Percentiles rank a stretch among this genome's conserved stretches.
Conservation (phyloP, 2,113 vertebrate species). For the Tenebrosternarchus preto region DNA sequence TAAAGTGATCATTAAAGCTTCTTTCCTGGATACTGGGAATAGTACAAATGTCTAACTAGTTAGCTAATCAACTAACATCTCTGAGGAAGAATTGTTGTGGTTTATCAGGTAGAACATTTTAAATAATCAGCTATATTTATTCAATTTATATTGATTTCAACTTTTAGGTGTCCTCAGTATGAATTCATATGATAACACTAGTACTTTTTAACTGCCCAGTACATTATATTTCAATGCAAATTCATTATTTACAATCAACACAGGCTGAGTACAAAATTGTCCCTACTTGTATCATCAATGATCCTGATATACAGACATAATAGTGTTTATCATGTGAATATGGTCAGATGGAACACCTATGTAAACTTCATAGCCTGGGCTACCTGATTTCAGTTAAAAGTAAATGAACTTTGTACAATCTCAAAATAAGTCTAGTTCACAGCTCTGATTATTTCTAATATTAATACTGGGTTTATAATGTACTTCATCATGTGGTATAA, state of each 20-base stretch:
- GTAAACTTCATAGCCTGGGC: constrained; percentile 6
- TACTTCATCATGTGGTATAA: constrained; percentile 22
- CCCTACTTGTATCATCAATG: not conserved
- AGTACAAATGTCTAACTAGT: constrained; percentile 22
- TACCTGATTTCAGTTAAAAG: constrained; percentile 8
- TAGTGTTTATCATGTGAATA: constrained; percentile 10
- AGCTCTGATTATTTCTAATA: constrained; percentile 14
- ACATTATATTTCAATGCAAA: constrained; percentile 27
- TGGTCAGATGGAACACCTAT: not conserved
- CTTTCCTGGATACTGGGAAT: constrained; percentile 31
- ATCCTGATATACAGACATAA: constrained; percentile 1
- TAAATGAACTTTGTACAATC: constrained; percentile 6
- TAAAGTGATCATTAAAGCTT: constrained; percentile 38
- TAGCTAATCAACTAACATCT: constrained; percentile 6
- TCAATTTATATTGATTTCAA: not conserved
- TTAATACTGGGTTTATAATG: constrained; percentile 10
- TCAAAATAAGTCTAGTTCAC: not conserved
- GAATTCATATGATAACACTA: not conserved
- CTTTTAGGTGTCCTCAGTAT: not conserved
- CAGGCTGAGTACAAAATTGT: not conserved
- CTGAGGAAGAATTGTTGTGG: constrained; percentile 14
- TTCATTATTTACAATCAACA: not conserved
- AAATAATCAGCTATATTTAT: not conserved
- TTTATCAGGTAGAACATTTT: not conserved
- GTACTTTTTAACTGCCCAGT: not conserved